These are phyloP conservation scores for Malacoraja senta DNA, from an alignment of 2,797 vertebrate species.

Conservation along the genomic window DNA sequence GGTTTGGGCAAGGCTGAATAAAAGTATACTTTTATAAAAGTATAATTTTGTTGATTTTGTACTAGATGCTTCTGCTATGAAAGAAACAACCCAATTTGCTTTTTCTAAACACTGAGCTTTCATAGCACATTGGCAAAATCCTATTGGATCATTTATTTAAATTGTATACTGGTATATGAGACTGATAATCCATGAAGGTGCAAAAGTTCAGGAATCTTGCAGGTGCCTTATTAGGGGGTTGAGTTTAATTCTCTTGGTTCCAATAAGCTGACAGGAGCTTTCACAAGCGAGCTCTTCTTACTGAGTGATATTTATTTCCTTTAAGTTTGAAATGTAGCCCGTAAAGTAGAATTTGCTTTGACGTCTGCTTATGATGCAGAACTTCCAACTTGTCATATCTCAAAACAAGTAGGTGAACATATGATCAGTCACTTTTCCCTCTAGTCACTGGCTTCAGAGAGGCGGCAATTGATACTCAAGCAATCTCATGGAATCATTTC, in stretches of 20 bases:
- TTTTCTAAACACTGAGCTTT: background rate
- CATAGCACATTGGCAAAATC: background rate
- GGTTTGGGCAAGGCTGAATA: too few species aligned
- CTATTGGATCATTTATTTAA: background rate
- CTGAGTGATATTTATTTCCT: background rate
- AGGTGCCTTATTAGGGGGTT: background rate
- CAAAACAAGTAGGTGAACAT: background rate
- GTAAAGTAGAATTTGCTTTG: background rate
- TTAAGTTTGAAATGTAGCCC: background rate
- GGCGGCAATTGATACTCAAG: background rate
- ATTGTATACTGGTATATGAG: background rate
- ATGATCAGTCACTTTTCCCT: background rate
- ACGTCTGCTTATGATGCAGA: background rate
- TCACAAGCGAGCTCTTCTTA: background rate
- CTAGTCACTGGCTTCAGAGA: background rate
- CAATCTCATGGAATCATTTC: background rate
- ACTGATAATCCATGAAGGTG: constrained; percentile 15
- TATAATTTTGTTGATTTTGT: background rate
- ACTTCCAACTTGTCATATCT: background rate
- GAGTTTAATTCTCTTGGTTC: background rate
- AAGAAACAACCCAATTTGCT: background rate
- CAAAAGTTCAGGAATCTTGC: background rate
- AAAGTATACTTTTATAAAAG: background rate
- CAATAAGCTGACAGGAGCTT: constrained; percentile 4
- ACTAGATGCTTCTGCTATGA: background rate